A percentile compares a stretch with the other conserved stretches of the same genome.
Conservation (phyloP, 2,797 vertebrate species). For the Gadopsis marmoratus region DNA sequence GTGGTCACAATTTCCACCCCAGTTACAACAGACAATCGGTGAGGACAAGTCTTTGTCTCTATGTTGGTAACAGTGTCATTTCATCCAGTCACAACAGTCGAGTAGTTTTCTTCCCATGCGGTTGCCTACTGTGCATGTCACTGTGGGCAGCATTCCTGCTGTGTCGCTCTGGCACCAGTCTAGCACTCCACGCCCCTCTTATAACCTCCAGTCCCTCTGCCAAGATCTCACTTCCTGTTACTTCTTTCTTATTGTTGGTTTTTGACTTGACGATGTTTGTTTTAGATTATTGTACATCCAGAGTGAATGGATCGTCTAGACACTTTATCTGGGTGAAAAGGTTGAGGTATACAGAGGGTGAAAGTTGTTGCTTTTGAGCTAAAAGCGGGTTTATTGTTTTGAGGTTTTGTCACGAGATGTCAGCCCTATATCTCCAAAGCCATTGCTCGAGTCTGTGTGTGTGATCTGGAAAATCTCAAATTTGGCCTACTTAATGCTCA, state of each 20-base stretch:
- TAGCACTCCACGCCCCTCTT: conserved; percentile 48
- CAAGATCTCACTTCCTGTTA: conserved; percentile 59
- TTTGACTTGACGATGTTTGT: conserved; percentile 26
- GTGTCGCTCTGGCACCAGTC: conserved; percentile 50
- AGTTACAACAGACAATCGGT: conserved; percentile 2
- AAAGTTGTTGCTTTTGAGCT: background rate
- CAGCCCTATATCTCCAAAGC: background rate
- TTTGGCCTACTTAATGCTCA: background rate
- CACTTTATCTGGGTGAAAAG: background rate
- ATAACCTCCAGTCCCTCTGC: conserved; percentile 47
- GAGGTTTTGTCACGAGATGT: conserved; percentile 11
- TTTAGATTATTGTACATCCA: conserved; percentile 22
- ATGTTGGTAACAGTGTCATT: conserved; percentile 42
- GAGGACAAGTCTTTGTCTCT: conserved; percentile 8
- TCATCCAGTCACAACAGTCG: conserved; percentile 26
- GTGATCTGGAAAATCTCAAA: background rate
- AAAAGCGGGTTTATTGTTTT: conserved; percentile 11
- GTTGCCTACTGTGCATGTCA: conserved; percentile 62
- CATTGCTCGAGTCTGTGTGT: background rate
- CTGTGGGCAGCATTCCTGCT: conserved; percentile 55
- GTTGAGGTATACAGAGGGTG: background rate
- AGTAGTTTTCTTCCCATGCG: conserved; percentile 55
- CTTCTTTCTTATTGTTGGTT: conserved; percentile 20
- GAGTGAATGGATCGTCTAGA: conserved; percentile 6
- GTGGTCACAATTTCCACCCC: background rate